Conservation (phyloP, 2,797 vertebrate species). For the Sarcoramphus papa region DNA sequence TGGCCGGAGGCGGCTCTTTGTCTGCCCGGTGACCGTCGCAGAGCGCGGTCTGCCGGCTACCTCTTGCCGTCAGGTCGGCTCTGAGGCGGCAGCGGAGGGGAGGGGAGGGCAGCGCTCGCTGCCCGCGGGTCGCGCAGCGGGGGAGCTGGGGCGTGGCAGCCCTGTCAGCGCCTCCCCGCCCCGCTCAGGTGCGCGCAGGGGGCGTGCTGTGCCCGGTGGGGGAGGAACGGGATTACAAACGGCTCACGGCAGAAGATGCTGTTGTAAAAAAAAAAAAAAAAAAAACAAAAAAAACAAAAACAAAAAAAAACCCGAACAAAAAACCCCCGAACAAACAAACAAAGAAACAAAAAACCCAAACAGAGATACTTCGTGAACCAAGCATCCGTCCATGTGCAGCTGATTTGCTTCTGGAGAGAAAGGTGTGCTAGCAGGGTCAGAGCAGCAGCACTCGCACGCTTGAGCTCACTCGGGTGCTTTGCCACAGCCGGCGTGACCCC, state of each 20-base stretch:
- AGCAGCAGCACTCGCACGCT: accelerated
- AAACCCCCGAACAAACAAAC: no score
- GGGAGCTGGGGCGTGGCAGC: background rate
- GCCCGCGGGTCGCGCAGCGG: background rate
- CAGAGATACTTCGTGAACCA: accelerated
- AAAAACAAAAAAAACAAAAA: background rate
- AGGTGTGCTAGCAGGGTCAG: background rate
- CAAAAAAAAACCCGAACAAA: background rate
- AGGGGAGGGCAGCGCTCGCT: no score
- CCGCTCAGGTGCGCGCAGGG: background rate
- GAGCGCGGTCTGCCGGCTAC: background rate
- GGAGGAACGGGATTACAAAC: accelerated
- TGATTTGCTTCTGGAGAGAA: background rate
- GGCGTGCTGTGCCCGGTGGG: no score
- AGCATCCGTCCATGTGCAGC: background rate
- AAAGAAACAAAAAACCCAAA: no score
- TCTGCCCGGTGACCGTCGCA: background rate
- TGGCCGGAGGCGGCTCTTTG: background rate
- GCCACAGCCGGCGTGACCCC: background rate
- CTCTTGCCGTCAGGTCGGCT: background rate
- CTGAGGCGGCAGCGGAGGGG: background rate
- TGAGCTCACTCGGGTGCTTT: accelerated
- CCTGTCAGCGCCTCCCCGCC: background rate
- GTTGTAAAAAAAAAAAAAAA: background rate
- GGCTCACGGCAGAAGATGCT: background rate